These are phyloP conservation scores for Strix aluco DNA, from an alignment of 2,113 vertebrate species.

Conservation along the genomic window DNA sequence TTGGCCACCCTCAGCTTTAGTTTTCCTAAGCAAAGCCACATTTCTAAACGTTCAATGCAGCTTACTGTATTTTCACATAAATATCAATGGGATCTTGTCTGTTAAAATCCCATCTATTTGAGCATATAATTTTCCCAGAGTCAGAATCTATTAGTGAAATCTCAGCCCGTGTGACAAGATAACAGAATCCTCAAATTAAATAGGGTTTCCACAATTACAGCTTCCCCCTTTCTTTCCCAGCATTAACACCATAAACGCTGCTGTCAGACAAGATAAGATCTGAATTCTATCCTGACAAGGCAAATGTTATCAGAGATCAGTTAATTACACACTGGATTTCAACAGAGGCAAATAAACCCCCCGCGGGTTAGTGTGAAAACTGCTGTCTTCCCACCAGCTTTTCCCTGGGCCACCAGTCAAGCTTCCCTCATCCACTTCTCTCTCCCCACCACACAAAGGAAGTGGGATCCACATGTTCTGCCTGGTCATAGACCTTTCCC, in stretches of 20 bases:
- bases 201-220: slow-evolving; percentile 54
- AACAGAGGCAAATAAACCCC: slow-evolving; percentile 43
- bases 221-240: slow-evolving; percentile 36
- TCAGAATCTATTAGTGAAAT: slow-evolving; percentile 69
- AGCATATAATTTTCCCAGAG: slow-evolving; percentile 61
- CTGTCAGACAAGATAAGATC: slow-evolving; percentile 68
- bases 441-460: accelerated
- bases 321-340: slow-evolving; percentile 65
- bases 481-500: background rate
- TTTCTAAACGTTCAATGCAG: background rate
- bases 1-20: background rate
- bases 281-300: slow-evolving; percentile 61
- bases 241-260: slow-evolving; percentile 60
- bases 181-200: slow-evolving; percentile 70
- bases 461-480: background rate
- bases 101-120: slow-evolving; percentile 59
- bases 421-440: background rate
- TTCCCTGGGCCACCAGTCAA: background rate
- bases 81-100: slow-evolving; percentile 59
- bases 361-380: background rate
- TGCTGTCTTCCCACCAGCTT: background rate
- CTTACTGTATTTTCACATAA: background rate
- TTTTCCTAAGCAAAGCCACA: background rate
- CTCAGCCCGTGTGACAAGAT: slow-evolving; percentile 60
- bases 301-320: slow-evolving; percentile 69